A percentile compares a stretch with the other conserved stretches of the same genome.
phyloP scores from a whole-genome alignment of 1,140 invertebrate species.

The Calliopsis andreniformis region DNA sequence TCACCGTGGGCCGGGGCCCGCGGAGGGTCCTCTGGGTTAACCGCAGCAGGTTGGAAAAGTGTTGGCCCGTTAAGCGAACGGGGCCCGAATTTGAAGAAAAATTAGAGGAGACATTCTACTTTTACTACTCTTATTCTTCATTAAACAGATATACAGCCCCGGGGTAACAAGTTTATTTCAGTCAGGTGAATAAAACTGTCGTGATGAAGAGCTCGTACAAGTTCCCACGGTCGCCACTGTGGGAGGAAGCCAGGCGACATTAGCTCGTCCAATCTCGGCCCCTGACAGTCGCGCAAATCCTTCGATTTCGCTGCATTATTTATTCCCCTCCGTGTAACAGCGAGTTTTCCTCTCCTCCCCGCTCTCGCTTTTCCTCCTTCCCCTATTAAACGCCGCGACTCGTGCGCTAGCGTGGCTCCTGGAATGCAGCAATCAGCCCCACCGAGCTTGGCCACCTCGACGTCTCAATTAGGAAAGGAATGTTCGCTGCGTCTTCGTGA shows the following conservation, averaged over 20 bases:
- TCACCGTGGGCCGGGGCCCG: conserved; percentile 71
- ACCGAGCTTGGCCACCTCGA: conserved; percentile 17
- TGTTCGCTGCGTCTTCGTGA: conserved; percentile 23
- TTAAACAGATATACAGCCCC: too few relatives aligned
- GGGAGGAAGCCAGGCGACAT: conserved; percentile 58
- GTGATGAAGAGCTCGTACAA: conserved; percentile 46
- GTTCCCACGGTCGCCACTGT: conserved; percentile 46
- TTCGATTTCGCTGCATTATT: conserved; percentile 35
- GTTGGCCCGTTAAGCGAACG: conserved; percentile 61
- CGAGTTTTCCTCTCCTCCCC: too few relatives aligned
- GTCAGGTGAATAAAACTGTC: conserved; percentile 25
- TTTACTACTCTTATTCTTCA: too few relatives aligned
- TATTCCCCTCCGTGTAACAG: not conserved
- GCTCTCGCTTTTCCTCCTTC: too few relatives aligned
- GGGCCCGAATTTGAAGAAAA: too few relatives aligned
- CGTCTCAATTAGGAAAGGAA: conserved; percentile 39
- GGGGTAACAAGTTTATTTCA: too few relatives aligned
- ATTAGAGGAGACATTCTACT: too few relatives aligned
- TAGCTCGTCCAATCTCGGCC: conserved; percentile 55
- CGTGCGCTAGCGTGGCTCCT: conserved; percentile 2
- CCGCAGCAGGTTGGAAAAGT: conserved; percentile 73
- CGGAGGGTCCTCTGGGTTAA: conserved; percentile 73
- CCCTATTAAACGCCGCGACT: too few relatives aligned
- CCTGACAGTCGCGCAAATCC: conserved; percentile 50
- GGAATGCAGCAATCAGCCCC: conserved; percentile 40